Conservation (phyloP, 2,888 invertebrate species). For the Ornithoptera priamus region DNA sequence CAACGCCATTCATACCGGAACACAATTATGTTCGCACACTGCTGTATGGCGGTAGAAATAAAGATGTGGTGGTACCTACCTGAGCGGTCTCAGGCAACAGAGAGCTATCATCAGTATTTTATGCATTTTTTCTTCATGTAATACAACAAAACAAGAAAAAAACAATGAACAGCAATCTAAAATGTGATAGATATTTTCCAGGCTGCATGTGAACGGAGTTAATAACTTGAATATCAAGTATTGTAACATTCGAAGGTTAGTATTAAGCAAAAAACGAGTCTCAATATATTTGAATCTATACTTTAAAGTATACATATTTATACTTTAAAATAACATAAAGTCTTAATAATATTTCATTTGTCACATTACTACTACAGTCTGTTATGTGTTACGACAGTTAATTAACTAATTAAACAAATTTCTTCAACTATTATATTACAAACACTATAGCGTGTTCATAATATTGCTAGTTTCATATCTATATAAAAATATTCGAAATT, state of each 20-base stretch:
- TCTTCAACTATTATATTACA: not conserved
- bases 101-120: too few species aligned
- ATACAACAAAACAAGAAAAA: constrained; percentile 1
- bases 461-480: too few species aligned
- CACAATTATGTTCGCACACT: too few species aligned
- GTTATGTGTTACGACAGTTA: not conserved
- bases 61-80: too few species aligned
- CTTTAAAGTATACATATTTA: not conserved
- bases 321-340: constrained; percentile 1
- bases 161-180: constrained; percentile 11
- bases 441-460: too few species aligned
- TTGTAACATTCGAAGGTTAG: constrained; percentile 28
- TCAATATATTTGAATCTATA: constrained; percentile 18
- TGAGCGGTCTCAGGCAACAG: too few species aligned
- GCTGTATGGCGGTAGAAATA: too few species aligned
- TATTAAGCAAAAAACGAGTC: constrained; percentile 23
- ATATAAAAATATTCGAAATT: too few species aligned
- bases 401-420: not conserved
- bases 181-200: constrained; percentile 26
- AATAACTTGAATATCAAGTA: constrained; percentile 30
- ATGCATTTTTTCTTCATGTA: not conserved
- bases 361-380: not conserved
- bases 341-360: not conserved
- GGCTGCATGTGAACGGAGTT: constrained; percentile 26
- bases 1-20: too few species aligned